phyloP scores from a whole-genome alignment of 2,113 vertebrate species.

The Heterotilapia buettikoferi region DNA sequence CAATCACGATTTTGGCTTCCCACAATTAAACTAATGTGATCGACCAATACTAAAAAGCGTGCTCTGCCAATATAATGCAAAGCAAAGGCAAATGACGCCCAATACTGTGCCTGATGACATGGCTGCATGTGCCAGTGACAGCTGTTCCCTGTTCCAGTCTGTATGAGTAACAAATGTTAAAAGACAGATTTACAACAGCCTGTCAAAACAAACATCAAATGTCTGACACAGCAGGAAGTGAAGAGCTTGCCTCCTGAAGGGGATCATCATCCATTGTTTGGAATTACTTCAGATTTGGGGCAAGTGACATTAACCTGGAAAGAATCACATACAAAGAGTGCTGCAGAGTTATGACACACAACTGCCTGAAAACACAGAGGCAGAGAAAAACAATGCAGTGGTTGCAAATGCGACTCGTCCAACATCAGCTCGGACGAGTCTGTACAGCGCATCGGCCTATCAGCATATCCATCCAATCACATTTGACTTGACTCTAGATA shows the following conservation, averaged over 20 bases:
- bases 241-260: accelerated
- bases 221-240: background rate
- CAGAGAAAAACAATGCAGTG: background rate
- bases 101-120: accelerated
- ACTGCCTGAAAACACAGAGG: background rate
- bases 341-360: background rate
- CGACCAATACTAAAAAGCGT: accelerated
- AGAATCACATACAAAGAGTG: accelerated
- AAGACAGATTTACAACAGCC: background rate
- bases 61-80: background rate
- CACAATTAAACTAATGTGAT: background rate
- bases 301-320: background rate
- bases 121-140: background rate
- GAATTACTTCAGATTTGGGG: background rate
- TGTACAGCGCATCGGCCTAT: background rate
- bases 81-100: background rate
- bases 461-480: background rate
- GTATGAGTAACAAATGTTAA: background rate
- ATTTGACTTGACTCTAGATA: background rate
- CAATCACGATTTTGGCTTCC: background rate
- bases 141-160: background rate
- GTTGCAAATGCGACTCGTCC: background rate
- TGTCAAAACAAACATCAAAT: background rate
- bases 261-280: background rate
- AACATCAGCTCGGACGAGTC: background rate